Conservation (phyloP, 1,140 invertebrate genomes). For the Helicoverpa armigera region DNA sequence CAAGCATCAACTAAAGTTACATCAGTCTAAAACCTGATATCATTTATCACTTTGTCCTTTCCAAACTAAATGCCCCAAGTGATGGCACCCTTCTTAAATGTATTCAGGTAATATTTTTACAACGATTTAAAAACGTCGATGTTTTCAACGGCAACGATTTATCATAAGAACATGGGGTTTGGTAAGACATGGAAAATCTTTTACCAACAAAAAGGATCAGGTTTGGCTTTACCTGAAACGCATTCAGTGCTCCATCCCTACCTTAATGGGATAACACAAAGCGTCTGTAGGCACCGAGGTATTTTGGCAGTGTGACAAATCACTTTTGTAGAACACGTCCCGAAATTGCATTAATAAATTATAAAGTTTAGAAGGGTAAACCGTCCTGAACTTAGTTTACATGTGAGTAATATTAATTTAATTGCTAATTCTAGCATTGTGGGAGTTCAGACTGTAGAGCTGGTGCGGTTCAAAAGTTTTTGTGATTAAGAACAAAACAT, state of each 20-base stretch:
- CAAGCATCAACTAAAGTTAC: no score
- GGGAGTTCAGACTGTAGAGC: no score
- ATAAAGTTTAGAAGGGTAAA: neutral
- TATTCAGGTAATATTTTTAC: conserved; percentile 39
- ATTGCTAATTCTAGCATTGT: conserved; percentile 13
- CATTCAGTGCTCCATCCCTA: conserved; percentile 27
- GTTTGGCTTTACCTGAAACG: conserved; percentile 61
- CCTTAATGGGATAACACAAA: conserved; percentile 40
- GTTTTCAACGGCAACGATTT: conserved; percentile 27
- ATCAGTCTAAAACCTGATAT: neutral
- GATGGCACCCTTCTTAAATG: conserved; percentile 11
- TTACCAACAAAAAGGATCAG: conserved; percentile 61
- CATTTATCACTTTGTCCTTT: neutral
- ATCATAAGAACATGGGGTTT: conserved; percentile 22
- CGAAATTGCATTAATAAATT: conserved; percentile 30
- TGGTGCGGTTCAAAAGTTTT: no score
- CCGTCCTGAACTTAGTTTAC: neutral
- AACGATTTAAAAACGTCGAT: conserved; percentile 43
- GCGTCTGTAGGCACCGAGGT: neutral
- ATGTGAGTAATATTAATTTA: neutral
- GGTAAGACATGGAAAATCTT: conserved; percentile 63
- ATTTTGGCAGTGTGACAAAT: conserved; percentile 13
- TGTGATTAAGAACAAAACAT: no score
- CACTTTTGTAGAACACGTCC: conserved; percentile 27
- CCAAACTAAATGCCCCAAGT: neutral